A percentile compares a stretch with the other conserved stretches of the same genome.
Evolutionary conservation across 1,140 invertebrate genomes (phyloP).

Genomic region (Kradibia gibbosae): DNA sequence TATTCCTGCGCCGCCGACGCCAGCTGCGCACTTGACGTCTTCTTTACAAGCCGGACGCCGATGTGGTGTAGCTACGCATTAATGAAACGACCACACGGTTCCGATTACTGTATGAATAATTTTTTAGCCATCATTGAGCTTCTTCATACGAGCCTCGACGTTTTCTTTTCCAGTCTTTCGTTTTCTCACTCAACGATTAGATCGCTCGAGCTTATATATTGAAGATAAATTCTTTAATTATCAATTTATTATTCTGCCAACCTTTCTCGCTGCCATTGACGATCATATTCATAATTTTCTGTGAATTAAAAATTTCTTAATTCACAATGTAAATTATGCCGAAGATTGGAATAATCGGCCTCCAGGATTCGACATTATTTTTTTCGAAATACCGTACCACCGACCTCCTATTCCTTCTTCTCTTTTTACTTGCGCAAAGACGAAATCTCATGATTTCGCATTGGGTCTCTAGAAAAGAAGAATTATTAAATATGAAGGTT

Average conservation of each 20-base stretch:
- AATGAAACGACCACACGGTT: not conserved
- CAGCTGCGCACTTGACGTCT: conserved; percentile 8
- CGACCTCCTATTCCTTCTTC: not conserved
- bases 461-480: not conserved
- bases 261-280: not conserved
- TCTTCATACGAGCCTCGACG: not conserved
- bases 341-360: not conserved
- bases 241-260: not conserved
- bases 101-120: not conserved
- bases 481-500: not conserved
- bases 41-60: conserved; percentile 6
- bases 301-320: not conserved
- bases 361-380: not conserved
- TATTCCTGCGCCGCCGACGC: too few relatives aligned
- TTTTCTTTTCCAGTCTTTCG: too few relatives aligned
- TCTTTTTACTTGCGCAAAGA: too few relatives aligned
- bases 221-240: not conserved
- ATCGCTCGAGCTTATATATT: not conserved
- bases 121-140: not conserved
- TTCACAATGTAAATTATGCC: not conserved
- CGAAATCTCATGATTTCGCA: not conserved
- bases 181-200: too few relatives aligned
- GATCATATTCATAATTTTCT: not conserved
- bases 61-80: not conserved
- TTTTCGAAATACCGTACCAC: not conserved